These are phyloP conservation scores for Crotophaga sulcirostris DNA, from an alignment of 2,113 vertebrate species.

Conservation along the genomic window DNA sequence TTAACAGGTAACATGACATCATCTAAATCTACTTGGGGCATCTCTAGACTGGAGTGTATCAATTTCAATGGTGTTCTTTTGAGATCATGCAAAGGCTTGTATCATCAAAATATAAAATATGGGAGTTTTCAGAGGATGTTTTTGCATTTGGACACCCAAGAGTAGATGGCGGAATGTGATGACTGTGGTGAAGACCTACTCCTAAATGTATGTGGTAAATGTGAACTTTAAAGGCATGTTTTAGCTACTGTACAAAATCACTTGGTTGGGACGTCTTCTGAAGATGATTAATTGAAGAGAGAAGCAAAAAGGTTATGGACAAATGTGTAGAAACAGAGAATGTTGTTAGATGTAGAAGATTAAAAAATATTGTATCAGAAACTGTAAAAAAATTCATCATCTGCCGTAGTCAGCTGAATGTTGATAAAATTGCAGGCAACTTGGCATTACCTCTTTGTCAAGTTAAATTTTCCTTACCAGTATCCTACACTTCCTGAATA, in stretches of 20 bases:
- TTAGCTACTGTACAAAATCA: neutral
- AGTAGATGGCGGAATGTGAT: neutral
- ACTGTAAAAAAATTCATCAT: neutral
- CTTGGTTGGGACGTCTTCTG: neutral
- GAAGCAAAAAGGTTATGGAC: neutral
- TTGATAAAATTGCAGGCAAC: neutral
- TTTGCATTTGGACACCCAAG: neutral
- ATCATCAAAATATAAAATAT: neutral
- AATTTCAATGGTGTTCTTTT: neutral
- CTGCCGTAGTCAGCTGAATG: neutral
- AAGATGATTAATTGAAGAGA: neutral
- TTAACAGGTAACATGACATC: neutral
- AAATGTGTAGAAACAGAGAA: neutral
- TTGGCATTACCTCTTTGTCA: neutral
- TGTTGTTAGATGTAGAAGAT: neutral
- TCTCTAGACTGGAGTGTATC: neutral
- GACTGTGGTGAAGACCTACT: neutral
- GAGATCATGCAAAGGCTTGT: neutral
- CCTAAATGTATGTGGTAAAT: accelerated
- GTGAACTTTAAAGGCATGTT: neutral
- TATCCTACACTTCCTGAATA: neutral
- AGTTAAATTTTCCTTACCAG: neutral
- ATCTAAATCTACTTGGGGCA: neutral
- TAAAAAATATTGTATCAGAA: neutral
- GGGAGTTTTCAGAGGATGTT: neutral